Evolutionary conservation across 2,888 invertebrate species (phyloP).

Genomic region (Tuta absoluta): DNA sequence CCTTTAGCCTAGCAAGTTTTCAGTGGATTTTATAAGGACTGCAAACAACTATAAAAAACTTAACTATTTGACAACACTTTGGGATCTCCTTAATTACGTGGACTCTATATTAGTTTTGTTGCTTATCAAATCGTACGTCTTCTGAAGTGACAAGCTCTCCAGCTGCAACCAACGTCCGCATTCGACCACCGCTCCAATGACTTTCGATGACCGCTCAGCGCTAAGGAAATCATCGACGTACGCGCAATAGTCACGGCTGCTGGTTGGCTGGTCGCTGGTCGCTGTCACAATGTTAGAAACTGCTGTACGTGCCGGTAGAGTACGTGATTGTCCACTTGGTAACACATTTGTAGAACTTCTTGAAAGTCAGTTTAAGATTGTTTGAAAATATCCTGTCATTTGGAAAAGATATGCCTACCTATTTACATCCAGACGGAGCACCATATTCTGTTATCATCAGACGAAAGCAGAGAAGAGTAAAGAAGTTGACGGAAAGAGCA

Average conservation of each 20-base stretch:
- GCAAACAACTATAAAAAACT: too few species aligned
- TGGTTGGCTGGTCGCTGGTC: slow-evolving; percentile 13
- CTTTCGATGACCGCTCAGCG: slow-evolving; percentile 16
- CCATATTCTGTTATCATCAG: too few species aligned
- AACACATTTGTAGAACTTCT: not conserved
- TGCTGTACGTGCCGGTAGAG: slow-evolving; percentile 13
- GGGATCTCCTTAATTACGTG: too few species aligned
- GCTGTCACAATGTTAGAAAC: slow-evolving; percentile 21
- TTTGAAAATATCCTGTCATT: not conserved
- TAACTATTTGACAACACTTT: too few species aligned
- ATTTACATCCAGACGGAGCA: too few species aligned
- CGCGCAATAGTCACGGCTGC: slow-evolving; percentile 3
- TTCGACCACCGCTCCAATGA: slow-evolving; percentile 19
- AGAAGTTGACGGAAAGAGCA: too few species aligned
- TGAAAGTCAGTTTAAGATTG: not conserved
- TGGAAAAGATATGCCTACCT: not conserved
- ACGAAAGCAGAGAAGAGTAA: too few species aligned
- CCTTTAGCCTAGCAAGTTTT: too few species aligned
- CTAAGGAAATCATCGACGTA: slow-evolving; percentile 12
- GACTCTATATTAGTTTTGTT: too few species aligned
- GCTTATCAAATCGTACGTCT: too few species aligned
- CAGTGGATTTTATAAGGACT: too few species aligned
- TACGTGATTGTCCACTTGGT: slow-evolving; percentile 10
- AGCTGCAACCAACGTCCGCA: not conserved
- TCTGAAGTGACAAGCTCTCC: too few species aligned